Base-by-base conservation (phyloP, 2,113 vertebrate species). In the Dicerorhinus sumatrensis region DNA sequence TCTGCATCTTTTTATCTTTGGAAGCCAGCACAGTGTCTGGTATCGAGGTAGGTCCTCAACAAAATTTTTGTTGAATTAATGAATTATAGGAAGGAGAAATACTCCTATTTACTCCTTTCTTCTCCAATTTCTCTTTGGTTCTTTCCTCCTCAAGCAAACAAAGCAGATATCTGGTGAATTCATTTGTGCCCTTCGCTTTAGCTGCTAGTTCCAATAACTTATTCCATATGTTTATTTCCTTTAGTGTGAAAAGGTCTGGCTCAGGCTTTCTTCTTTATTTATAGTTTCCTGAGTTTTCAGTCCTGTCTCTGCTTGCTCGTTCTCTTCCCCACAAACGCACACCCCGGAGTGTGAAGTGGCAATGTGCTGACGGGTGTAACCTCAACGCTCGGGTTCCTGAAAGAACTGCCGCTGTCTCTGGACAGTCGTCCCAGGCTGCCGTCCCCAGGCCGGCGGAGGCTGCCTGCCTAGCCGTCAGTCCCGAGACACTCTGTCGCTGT, bases 201-300 rank as follows among this genome's bases (percentile, higher is more conserved):
- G 96, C 39, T 89, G 73, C 95, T 83, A 98, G 56, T 95, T 98
- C 82, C 82, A 77, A 31, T 98, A 98, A 98, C 98, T 97, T 98
- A 97, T 98, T 96, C 98, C 98, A 98, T 97, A 97, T 98, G 98
- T 93, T 98, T 98, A 98, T 96, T 98, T 92, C 80, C 82, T 92
- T 98, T 69, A 95, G 92, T 98, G 97, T 94, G 94, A 97, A 98
- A 94, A 89, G 91, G 33, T 85, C 60, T 83, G 98, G 92, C 92
- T 83, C 31, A 17, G 0, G 48, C 58, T 97, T 98, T 86, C 62
- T 76, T 89, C 48, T 98, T 98, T 96, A 90, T 90, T 98, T 98
- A 94, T 70, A 56, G 93, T 97, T 98, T 98, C 96, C 93, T 94
- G 97, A 90, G 94, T 96, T 98, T 98, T 91, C 84, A 56, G 36